Evolutionary conservation across 2,113 vertebrate species (phyloP).

Genomic region (Sitta europaea): DNA sequence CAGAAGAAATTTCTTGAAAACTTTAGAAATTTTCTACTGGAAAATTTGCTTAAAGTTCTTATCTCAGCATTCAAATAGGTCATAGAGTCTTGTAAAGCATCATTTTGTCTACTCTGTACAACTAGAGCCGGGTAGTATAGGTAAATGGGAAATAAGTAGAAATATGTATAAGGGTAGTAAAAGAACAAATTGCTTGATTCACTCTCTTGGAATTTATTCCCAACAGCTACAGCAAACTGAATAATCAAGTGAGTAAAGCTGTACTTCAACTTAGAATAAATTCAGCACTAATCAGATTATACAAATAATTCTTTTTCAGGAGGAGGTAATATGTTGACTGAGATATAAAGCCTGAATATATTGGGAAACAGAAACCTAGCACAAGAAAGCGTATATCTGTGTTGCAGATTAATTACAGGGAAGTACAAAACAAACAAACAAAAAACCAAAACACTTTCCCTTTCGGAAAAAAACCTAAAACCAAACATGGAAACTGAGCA

Average conservation of each 20-base stretch:
- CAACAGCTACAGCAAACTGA: conserved; percentile 56
- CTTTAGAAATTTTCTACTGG: neutral
- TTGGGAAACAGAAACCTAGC: neutral
- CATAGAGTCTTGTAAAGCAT: neutral
- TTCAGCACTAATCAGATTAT: conserved; percentile 66
- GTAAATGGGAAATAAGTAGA: neutral
- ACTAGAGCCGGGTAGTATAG: neutral
- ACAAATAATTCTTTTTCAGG: conserved; percentile 61
- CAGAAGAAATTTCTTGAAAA: neutral
- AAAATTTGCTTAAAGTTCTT: neutral
- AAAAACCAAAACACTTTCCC: neutral
- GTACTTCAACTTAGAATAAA: conserved; percentile 60
- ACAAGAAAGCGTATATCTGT: neutral
- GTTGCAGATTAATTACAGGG: conserved; percentile 22
- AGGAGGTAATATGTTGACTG: conserved; percentile 41
- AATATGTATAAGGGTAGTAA: conserved; percentile 38
- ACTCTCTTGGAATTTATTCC: conserved; percentile 50
- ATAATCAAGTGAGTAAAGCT: conserved; percentile 62
- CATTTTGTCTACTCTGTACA: neutral
- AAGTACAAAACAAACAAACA: neutral
- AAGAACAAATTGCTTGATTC: conserved; percentile 45
- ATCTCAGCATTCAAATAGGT: neutral
- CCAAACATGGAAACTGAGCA: neutral
- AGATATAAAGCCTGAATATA: conserved; percentile 46
- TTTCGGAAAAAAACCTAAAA: neutral